Evolutionary conservation across 2,797 vertebrate species (phyloP), one percentile per base, ranked within the genome.

Genomic region (Eutrigla gurnardus): DNA sequence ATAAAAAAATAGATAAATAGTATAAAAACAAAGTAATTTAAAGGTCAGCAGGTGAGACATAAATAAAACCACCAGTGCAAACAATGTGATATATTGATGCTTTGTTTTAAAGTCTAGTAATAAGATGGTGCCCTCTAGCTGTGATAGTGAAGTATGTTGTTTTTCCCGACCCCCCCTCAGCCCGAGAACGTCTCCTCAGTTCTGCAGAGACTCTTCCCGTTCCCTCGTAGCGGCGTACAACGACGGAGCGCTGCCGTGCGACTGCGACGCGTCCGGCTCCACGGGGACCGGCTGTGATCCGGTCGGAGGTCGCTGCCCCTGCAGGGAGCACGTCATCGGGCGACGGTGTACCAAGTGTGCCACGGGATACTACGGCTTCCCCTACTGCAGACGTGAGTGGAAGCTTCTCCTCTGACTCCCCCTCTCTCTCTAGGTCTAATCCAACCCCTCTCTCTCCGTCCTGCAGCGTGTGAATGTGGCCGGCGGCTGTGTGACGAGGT

Each of bases 331-430:
- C 0, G 53, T 98, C 72, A 95, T 98, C 0, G 97, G 98, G 4
- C 95, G 94, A 14, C 94, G 65, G 73, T 99, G 98, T 80, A 96
- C 91, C 46, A 95, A 90, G n/a, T 99, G 98, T 81, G 94, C 87
- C 5, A 96, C 93, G 0, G 96, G 97, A 78, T 96, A 95, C 92
- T 98, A 96, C 0, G 96, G 97, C 82, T 99, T 99, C 88, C 98
- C 98, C 0, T 93, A 92, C 86, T 99, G 98, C 93, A 96, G 86
- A 85, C 66, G 98, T 99, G 83, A 96, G 97, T 94, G 40, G 62
- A 65, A 5, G n/a, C 17, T 62, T 46, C 25, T 18, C 18, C 49
- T 57, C 54, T 47, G 18, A 25, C 14, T 40, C 63, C 25, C 25
- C 25, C 25, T 25, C 25, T 25, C 25, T 25, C 25, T 25, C 25